Evolutionary conservation across 2,797 vertebrate genomes (phyloP), one percentile per base, ranked within the genome.

Genomic region (Cirrhinus mrigala): DNA sequence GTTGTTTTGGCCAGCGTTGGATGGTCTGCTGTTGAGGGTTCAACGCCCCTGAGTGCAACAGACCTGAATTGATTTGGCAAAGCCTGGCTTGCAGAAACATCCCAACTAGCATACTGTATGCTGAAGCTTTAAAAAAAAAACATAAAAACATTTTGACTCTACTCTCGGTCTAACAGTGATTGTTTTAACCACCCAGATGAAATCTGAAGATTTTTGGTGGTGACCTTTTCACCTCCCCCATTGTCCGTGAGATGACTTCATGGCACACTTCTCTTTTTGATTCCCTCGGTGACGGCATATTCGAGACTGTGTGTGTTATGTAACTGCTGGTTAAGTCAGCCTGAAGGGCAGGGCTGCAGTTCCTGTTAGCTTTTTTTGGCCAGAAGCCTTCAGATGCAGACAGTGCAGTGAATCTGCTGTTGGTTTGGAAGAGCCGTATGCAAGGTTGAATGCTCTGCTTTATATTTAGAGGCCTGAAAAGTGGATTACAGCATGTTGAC

Each of bases 41-140:
- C 33, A 68, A 11, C 11, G 18, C 18, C 33, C 7, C 24, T 70
- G 48, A 56, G 75, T 60, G 62, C 82, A 70, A 70, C 75, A 70
- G 82, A 78, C 74, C 82, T 78, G 50, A 84, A 84, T 46, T 58
- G 37, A 84, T 69, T 84, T n/a, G 50, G 11, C 33, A 70, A 78
- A 46, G 11, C 33, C 29, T 44, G 29, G 82, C 29, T 58, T 83
- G 71, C 44, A 40, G 46, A 76, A 77, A 56, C 10, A 27, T 14
- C 46, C 29, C 15, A 37, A 64, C 20, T 18, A 37, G 14, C 24
- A 18, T 4, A 4, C 29, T 10, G 33, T 20, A 27, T 46, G 68
- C 18, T 33, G 15, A 29, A 58, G 16, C 37, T 33, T 56, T 24
- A 3, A 37, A 37, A 37, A 37, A 37, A 37, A 37, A 37, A 5